Conservation (phyloP, 2,888 invertebrate species). For the Malachius bipustulatus region DNA sequence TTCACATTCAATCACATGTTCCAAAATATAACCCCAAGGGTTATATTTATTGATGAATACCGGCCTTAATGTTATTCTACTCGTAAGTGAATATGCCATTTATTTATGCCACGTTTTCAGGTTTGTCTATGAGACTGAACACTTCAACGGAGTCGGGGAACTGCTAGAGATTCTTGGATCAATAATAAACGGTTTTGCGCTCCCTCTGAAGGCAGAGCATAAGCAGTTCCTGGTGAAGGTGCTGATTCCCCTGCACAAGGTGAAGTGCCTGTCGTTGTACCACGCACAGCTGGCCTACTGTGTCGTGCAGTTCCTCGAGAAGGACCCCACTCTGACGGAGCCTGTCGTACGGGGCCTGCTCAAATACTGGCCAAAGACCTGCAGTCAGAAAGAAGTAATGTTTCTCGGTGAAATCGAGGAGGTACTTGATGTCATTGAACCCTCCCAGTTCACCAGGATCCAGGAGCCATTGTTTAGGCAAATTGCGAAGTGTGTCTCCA, state of each 20-base stretch:
- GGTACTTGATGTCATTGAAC: conserved; percentile 98
- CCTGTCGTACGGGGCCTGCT: conserved; percentile 88
- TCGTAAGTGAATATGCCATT: no score
- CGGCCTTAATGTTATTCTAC: neutral
- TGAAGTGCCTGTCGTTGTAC: conserved; percentile 86
- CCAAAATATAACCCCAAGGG: no score
- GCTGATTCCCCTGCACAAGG: conserved; percentile 87
- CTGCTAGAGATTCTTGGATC: conserved; percentile 93
- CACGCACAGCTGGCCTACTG: conserved; percentile 98
- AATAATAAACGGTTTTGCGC: conserved; percentile 97
- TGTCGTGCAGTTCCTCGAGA: conserved; percentile 94
- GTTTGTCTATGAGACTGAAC: conserved; percentile 98
- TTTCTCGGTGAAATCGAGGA: conserved; percentile 99
- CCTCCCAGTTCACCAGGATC: conserved; percentile 96
- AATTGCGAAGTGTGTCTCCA: conserved; percentile 97
- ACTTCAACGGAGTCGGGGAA: conserved; percentile 96
- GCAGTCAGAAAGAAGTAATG: conserved; percentile 99
- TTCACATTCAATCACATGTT: no score
- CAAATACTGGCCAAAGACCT: conserved; percentile 98
- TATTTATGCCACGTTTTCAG: no score
- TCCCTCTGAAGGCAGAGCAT: conserved; percentile 97
- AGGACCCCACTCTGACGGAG: conserved; percentile 86
- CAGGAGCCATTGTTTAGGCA: conserved; percentile 97
- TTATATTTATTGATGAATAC: no score
- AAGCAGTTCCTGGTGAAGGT: conserved; percentile 93